Evolutionary conservation across 2,888 invertebrate genomes (phyloP), one percentile per base, ranked within the genome.

Genomic region (Marasmarcha lunaedactyla): DNA sequence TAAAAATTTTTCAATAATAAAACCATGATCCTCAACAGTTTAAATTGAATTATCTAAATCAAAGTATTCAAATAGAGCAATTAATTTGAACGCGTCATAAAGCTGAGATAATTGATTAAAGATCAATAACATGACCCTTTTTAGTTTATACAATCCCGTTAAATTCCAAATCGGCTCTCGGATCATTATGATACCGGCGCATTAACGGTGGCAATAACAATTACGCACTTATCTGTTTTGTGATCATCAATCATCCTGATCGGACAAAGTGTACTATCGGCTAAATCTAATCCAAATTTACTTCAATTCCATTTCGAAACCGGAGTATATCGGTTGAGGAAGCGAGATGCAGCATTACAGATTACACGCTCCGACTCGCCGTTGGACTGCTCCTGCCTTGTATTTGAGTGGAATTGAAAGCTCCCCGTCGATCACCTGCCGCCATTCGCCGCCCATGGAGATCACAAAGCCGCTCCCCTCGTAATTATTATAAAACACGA

Each of bases 401-500:
- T n/a, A 3, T 30, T 11, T 30, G 30, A 11, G 6, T 30, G 30
- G 30, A 30, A 30, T n/a, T 30, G 11, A 30, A 30, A 30, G 30
- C 30, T 30, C 30, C 5, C 25, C 2, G 11, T n/a, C 30, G 11
- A 30, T 11, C 30, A 30, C 20, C 52, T 46, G 50, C 46, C 53
- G 52, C 59, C 63, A 66, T 68, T 65, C 64, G 6, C 9, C 30
- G 30, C n/a, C 30, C 20, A 20, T 20, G 20, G 50, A 48, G 49
- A 46, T 55, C 56, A 71, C 67, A 72, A 71, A 61, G 61, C 59
- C 56, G 52, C 57, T 55, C 65, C 62, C 57, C 50, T 54, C 61
- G 66, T 73, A 73, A 77, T 78, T 76, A 76, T 77, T 74, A 74
- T 74, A 73, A 76, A 78, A 77, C 68, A 69, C 60, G 59, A 71